These are phyloP conservation scores for Eciton burchellii DNA, from an alignment of 1,140 invertebrate species.

Conservation along the genomic window DNA sequence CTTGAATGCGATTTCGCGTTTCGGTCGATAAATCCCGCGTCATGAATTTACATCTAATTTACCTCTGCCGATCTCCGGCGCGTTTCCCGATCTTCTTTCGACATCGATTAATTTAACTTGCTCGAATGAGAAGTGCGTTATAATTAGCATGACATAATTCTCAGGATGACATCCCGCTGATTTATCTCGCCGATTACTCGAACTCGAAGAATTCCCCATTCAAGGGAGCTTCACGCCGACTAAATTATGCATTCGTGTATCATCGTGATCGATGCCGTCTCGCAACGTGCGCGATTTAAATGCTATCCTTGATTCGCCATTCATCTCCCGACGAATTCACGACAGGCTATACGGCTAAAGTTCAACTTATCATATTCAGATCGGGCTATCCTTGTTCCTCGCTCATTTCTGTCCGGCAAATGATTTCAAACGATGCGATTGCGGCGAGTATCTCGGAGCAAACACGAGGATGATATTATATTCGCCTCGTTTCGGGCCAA, in stretches of 20 bases:
- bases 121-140: neutral
- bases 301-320: neutral
- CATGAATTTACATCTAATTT: slow-evolving; percentile 19
- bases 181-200: neutral
- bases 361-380: neutral
- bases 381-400: neutral
- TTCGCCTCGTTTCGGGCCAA: neutral
- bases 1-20: neutral
- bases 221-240: neutral
- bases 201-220: neutral
- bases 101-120: slow-evolving; percentile 16
- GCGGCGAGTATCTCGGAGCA: neutral
- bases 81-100: neutral
- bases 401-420: neutral
- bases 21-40: neutral
- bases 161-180: neutral
- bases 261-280: neutral
- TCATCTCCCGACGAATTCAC: neutral
- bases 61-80: too few species aligned
- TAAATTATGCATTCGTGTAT: neutral
- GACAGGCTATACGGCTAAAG: neutral
- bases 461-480: neutral
- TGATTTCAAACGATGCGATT: neutral
- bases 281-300: slow-evolving; percentile 11
- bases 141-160: neutral